Evolutionary conservation across 1,140 invertebrate genomes (phyloP), one percentile per base, ranked within the genome.

Genomic region (Ptiloglossa arizonensis): DNA sequence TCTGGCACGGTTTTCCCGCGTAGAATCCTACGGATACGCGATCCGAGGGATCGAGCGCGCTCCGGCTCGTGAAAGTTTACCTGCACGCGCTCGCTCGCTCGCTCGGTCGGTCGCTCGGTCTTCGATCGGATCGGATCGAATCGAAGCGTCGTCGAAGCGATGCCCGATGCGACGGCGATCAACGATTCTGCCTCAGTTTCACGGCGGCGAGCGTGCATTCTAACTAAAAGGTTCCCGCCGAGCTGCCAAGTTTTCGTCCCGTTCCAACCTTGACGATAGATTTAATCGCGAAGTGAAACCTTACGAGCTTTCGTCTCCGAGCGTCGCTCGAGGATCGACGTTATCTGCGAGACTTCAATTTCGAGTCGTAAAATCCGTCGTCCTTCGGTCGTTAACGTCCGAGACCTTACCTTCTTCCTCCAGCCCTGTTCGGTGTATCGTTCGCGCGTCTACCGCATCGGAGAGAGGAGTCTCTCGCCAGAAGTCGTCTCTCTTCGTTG

Each of bases 251-350:
- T 64, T 46, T n/a, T 13, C 54, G 29, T 17, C 29, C 32, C 6
- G 41, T 32, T 29, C 19, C 35, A 52, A 15, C 74, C 56, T 71
- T 52, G 66, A 8, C 46, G 24, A 59, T 9, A 5, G 29, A 13
- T 35, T 62, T 11, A 6, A 27, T 54, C 75, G 64, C 29, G 56
- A 32, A 35, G 38, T 32, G 82, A 83, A 80, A 67, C 35, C 52
- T 71, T 52, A 71, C 66, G 32, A 72, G 54, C 46, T 38, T 54
- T 38, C 32, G 46, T 35, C 2, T 17, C 44, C 11, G 0, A n/a
- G 27, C 56, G 17, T 19, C n/a, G 27, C 17, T 19, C 19, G 2
- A 27, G 1, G 46, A 11, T 8, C 15, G 24, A 57, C 19, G 5
- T 29, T 38, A 19, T 19, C 29, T 52, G 22, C 22, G 27, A 38